A percentile compares a stretch with the other conserved stretches of the same genome.
Conservation (phyloP, 2,113 vertebrate species). For the Phrynocephalus versicolor region DNA sequence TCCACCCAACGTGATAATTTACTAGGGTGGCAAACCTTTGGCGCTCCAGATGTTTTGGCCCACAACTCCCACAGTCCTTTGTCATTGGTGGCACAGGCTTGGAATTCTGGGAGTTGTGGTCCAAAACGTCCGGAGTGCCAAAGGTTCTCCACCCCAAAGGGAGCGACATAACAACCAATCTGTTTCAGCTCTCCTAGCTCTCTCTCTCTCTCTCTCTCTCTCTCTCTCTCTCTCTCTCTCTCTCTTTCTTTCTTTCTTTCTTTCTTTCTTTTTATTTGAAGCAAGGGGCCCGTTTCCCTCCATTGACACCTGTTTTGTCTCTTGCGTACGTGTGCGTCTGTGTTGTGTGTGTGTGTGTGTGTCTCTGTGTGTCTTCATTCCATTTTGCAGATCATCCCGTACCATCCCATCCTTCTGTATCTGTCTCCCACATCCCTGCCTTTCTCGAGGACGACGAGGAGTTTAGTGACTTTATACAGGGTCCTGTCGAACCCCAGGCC, state of each 20-base stretch:
- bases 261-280: not conserved
- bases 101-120: too few relatives aligned
- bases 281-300: conserved; percentile 40
- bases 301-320: conserved; percentile 61
- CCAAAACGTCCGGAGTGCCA: too few relatives aligned
- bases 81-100: too few relatives aligned
- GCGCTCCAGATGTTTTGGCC: too few relatives aligned
- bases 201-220: too few relatives aligned
- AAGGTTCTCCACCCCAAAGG: too few relatives aligned
- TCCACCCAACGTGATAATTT: too few relatives aligned
- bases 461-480: conserved; percentile 98
- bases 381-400: conserved; percentile 93
- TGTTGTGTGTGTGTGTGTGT: conserved; percentile 43
- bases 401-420: conserved; percentile 89
- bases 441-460: conserved; percentile 90
- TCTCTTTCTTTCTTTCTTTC: not conserved
- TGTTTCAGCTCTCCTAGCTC: too few relatives aligned
- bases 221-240: too few relatives aligned
- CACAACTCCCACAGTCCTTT: too few relatives aligned
- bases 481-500: conserved; percentile 78
- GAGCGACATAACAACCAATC: too few relatives aligned
- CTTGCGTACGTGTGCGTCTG: conserved; percentile 22
- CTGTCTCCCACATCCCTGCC: conserved; percentile 81
- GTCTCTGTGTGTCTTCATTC: conserved; percentile 74
- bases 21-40: too few relatives aligned